Evolutionary conservation across 35 echinoderm and acorn worm genomes (phyloP).

Genomic region (Diadema setosum): DNA sequence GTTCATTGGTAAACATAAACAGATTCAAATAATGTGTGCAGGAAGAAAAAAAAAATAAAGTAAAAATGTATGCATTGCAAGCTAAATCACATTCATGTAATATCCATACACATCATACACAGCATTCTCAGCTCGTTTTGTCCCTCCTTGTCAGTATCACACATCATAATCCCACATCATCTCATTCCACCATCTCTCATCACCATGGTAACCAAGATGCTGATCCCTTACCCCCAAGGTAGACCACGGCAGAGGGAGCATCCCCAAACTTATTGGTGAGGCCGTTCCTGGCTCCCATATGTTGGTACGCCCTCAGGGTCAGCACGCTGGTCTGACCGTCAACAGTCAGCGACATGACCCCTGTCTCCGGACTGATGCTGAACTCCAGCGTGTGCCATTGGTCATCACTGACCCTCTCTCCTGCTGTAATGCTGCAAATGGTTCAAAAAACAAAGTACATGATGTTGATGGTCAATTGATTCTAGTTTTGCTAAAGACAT

Average conservation of each 20-base stretch:
- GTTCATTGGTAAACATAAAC: no score
- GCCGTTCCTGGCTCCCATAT: background rate
- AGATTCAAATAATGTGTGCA: no score
- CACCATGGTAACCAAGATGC: background rate
- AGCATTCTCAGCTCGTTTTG: no score
- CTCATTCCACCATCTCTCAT: background rate
- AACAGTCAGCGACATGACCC: background rate
- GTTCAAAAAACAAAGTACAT: no score
- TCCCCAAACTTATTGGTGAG: background rate
- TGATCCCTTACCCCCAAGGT: background rate
- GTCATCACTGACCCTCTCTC: background rate
- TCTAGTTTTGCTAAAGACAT: no score
- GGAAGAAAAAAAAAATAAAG: no score
- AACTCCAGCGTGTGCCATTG: background rate
- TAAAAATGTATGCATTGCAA: no score
- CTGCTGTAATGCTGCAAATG: background rate
- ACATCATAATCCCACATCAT: no score
- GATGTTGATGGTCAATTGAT: no score
- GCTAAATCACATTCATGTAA: no score
- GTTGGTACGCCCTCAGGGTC: background rate
- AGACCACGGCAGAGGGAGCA: background rate
- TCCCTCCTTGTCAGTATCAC: no score
- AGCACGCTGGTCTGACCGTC: background rate
- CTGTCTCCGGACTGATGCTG: constrained; percentile 6
- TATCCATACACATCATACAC: no score